Percentiles rank a stretch among this genome's conserved stretches.
These are phyloP conservation scores for Incurvaria masculella DNA, from an alignment of 2,888 invertebrate genomes.

Conservation along the genomic window DNA sequence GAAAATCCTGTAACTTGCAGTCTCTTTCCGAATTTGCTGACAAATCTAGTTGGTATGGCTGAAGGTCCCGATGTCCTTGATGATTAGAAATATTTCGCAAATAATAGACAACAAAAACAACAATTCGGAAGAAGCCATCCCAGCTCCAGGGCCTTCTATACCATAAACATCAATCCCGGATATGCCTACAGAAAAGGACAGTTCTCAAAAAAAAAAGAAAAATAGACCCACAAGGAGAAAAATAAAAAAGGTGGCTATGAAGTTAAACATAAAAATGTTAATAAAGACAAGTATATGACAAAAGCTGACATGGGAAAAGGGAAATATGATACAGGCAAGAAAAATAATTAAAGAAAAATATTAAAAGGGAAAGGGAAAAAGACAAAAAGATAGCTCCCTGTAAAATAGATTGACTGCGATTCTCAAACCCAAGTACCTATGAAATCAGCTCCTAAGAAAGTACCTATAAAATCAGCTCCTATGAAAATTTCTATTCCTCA, in stretches of 20 bases:
- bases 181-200: conserved; percentile 33
- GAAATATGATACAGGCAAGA: conserved; percentile 63
- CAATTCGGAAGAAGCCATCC: conserved; percentile 48
- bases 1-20: conserved; percentile 49
- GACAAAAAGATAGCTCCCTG: conserved; percentile 62
- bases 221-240: conserved; percentile 57
- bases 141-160: conserved; percentile 19
- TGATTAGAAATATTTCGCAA: conserved; percentile 42
- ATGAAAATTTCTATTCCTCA: conserved; percentile 42
- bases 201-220: conserved; percentile 61
- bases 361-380: conserved; percentile 64
- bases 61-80: conserved; percentile 62
- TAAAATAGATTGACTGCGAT: conserved; percentile 51
- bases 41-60: conserved; percentile 52
- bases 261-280: conserved; percentile 65
- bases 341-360: conserved; percentile 62
- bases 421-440: conserved; percentile 21
- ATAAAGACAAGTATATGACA: conserved; percentile 65
- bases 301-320: conserved; percentile 65
- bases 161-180: conserved; percentile 24
- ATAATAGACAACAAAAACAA: conserved; percentile 39
- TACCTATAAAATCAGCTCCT: conserved; percentile 25
- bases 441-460: conserved; percentile 27
- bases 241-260: conserved; percentile 67
- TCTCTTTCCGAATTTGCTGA: conserved; percentile 38